Conservation (phyloP, 1,140 invertebrate genomes). For the Drosophila asahinai region DNA sequence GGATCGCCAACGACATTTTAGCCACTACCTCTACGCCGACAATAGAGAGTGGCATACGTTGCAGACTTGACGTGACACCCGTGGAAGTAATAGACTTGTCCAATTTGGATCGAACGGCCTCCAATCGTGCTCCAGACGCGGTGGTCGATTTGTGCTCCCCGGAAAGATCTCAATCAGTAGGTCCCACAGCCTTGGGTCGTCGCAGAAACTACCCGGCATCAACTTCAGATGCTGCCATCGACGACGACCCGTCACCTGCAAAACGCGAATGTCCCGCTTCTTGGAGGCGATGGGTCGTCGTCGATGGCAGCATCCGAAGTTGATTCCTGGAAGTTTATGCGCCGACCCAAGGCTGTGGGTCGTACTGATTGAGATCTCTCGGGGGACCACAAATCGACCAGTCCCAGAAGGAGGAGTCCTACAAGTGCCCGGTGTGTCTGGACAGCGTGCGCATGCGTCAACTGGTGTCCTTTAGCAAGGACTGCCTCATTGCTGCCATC, state of each 20-base stretch:
- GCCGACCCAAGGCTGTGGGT: not conserved
- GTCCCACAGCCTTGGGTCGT: not conserved
- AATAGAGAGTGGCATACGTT: conserved; percentile 1
- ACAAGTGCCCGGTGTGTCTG: conserved; percentile 69
- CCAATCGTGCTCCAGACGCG: conserved; percentile 15
- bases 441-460: conserved; percentile 33
- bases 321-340: not conserved
- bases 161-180: not conserved
- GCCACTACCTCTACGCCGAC: conserved; percentile 27
- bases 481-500: conserved; percentile 45
- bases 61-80: not conserved
- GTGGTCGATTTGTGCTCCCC: conserved; percentile 51
- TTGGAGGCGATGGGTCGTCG: conserved; percentile 15
- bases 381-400: conserved; percentile 40
- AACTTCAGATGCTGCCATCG: not conserved
- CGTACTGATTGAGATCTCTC: not conserved
- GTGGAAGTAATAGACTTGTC: conserved; percentile 59
- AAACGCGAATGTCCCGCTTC: conserved; percentile 25
- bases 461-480: conserved; percentile 31
- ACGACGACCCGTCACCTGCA: conserved; percentile 9
- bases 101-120: not conserved
- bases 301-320: not conserved
- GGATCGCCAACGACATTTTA: not conserved
- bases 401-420: conserved; percentile 15
- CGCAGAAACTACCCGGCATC: not conserved